Conservation (phyloP, 2,797 vertebrate species). For the Galagoides demidoff region DNA sequence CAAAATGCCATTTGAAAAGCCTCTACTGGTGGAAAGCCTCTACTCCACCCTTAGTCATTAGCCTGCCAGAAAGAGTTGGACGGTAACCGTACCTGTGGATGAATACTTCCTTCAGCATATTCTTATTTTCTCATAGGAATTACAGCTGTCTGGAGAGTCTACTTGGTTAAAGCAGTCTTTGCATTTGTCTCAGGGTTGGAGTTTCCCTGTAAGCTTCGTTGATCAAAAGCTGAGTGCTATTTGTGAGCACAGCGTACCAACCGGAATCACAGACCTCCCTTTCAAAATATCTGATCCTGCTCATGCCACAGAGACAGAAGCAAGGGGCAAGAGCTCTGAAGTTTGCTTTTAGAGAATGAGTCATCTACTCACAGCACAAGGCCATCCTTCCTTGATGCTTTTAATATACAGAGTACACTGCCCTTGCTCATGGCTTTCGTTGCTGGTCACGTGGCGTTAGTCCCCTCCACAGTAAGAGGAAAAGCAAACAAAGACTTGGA, state of each 20-base stretch:
- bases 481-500: background rate
- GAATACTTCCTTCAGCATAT: background rate
- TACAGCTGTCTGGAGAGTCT: background rate
- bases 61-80: background rate
- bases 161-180: background rate
- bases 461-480: background rate
- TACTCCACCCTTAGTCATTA: background rate
- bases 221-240: constrained; percentile 5
- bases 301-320: background rate
- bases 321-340: background rate
- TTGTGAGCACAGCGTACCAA: background rate
- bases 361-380: background rate
- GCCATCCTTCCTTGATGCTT: background rate
- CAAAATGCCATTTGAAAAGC: background rate
- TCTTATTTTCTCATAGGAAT: background rate
- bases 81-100: background rate
- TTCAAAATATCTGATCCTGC: background rate
- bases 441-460: background rate
- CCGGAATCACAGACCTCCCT: background rate
- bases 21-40: rapidly evolving
- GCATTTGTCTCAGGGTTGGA: background rate
- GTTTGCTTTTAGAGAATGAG: background rate
- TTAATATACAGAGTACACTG: background rate
- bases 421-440: background rate
- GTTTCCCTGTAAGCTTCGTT: constrained; percentile 16